These are phyloP conservation scores for Oreortyx pictus DNA, from an alignment of 2,797 vertebrate species.

Conservation along the genomic window DNA sequence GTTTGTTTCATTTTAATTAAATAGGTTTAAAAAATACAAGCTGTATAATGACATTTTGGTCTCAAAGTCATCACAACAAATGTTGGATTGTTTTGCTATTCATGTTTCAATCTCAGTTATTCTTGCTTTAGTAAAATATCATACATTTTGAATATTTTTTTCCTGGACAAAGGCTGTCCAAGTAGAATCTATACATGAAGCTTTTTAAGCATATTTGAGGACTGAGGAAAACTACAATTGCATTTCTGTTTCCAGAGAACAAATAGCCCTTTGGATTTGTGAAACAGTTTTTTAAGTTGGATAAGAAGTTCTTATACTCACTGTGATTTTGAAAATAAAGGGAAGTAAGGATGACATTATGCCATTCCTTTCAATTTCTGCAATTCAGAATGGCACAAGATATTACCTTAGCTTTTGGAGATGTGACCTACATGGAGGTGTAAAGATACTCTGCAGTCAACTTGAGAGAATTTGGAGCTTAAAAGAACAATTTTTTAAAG, in stretches of 20 bases:
- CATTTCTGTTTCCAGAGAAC: neutral
- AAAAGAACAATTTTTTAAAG: neutral
- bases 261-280: neutral
- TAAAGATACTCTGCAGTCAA: neutral
- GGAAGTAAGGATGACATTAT: neutral
- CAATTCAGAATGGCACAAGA: neutral
- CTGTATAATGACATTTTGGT: neutral
- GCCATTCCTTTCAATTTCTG: neutral
- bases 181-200: neutral
- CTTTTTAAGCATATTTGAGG: neutral
- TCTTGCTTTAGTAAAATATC: neutral
- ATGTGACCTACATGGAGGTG: neutral
- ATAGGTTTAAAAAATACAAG: neutral
- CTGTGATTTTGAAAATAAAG: neutral
- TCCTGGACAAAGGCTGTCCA: neutral
- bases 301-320: neutral
- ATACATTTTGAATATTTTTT: neutral
- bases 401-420: neutral
- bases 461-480: neutral
- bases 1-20: neutral
- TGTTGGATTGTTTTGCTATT: neutral
- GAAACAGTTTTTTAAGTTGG: neutral
- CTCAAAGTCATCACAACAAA: neutral
- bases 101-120: neutral
- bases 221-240: neutral